Evolutionary conservation across 2,113 vertebrate genomes (phyloP), one percentile per base, ranked within the genome.

Genomic region (Peromyscus maniculatus): DNA sequence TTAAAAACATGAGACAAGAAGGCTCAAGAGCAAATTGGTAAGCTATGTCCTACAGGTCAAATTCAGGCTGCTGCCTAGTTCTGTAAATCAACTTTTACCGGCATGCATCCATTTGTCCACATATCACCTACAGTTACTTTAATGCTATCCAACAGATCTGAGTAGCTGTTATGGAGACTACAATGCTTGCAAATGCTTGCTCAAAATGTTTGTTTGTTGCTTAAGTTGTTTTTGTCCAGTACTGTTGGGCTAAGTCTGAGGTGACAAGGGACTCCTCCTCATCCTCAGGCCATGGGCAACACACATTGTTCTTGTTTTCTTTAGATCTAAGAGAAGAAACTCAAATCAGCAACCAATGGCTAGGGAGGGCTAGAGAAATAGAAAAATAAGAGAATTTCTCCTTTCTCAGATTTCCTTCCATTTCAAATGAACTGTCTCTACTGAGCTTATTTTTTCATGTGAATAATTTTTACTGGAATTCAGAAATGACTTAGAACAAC

Each of bases 1-100:
- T 89, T 57, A 95, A 97, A 97, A 94, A 72, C 16, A 57, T 96
- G 33, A 93, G 52, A 93, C 55, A 75, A 92, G 33, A 96, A 95
- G 77, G 49, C 28, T 84, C 59, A 84, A 86, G 22, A 93, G 11
- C 31, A 92, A 13, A 16, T 88, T 0, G 1, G 21, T 84, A 80
- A 94, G 52, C 49, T 43, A 88, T 1, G 0, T 26, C 43, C 80
- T 80, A 31, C 33, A 83, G 67, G 72, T n/a, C 79, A 94, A 93
- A 88, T 89, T 96, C 78, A 46, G 21, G 67, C 67, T 67, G 15
- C 28, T 72, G n/a, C 26, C 71, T 74, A 28, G 15, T 67, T 96
- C 78, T 79, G 5, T 71, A 93, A 97, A 93, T 79, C 91, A 95
- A 90, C 46, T 92, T 94, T 87, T 36, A 72, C 17, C 84, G 43